Conservation (phyloP, 2,797 vertebrate genomes). For the Phoebastria nigripes region DNA sequence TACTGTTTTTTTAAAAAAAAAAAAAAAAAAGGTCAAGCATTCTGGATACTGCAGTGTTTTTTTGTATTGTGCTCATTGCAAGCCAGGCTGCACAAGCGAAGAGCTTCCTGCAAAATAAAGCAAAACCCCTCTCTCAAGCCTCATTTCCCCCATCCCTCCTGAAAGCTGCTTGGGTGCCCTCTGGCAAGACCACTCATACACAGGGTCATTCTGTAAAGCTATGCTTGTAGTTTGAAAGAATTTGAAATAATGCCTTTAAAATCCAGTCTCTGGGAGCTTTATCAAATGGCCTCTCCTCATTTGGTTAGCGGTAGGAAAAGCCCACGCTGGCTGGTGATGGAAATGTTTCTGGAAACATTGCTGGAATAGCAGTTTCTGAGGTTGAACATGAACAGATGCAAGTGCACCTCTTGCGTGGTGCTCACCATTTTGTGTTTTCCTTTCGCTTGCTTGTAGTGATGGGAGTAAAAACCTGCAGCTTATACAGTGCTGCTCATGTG, state of each 20-base stretch:
- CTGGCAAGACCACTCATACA: background rate
- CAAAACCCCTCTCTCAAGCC: background rate
- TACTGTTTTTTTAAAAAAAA: background rate
- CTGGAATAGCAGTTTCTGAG: background rate
- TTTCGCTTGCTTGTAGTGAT: background rate
- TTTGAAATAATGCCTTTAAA: background rate
- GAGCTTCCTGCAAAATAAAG: background rate
- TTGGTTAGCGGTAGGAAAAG: background rate
- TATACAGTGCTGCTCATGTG: background rate
- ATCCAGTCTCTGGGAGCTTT: background rate
- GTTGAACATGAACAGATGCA: background rate
- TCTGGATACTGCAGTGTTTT: background rate
- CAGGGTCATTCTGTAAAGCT: background rate
- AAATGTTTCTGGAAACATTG: background rate
- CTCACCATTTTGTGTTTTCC: background rate
- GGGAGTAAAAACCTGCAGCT: background rate
- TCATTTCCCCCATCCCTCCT: background rate
- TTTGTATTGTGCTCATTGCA: background rate
- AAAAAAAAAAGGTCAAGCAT: background rate
- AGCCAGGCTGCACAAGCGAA: background rate
- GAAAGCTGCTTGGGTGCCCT: background rate
- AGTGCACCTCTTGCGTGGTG: background rate
- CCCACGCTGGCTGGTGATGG: fast-evolving
- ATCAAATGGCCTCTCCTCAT: background rate
- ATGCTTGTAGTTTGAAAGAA: background rate